phyloP scores from a whole-genome alignment of 1,140 invertebrate genomes.

The Sitobion miscanthi region DNA sequence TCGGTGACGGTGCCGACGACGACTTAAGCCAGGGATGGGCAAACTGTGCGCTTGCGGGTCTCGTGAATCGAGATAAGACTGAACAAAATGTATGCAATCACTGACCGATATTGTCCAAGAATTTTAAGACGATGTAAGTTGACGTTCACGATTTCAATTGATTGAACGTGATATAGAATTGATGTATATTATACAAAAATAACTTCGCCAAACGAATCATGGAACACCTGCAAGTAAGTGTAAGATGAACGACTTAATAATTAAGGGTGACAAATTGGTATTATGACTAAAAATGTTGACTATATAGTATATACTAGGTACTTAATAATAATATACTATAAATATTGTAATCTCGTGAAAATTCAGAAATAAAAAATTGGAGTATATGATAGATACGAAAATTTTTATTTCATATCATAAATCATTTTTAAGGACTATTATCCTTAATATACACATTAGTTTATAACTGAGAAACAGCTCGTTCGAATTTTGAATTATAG shows the following conservation, averaged over 20 bases:
- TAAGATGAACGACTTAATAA: neutral
- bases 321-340: neutral
- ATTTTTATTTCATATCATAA: too few relatives aligned
- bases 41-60: neutral
- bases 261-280: neutral
- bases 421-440: too few relatives aligned
- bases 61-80: neutral
- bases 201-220: neutral
- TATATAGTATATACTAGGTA: neutral
- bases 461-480: too few relatives aligned
- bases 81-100: neutral
- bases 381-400: neutral
- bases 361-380: neutral
- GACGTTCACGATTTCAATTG: too few relatives aligned
- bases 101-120: neutral
- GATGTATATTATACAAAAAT: too few relatives aligned
- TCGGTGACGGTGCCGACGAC: neutral
- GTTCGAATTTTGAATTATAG: too few relatives aligned
- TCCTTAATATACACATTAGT: too few relatives aligned
- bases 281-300: neutral
- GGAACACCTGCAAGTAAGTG: neutral
- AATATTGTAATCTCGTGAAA: neutral
- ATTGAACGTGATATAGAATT: too few relatives aligned
- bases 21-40: neutral
- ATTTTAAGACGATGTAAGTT: neutral